phyloP scores from a whole-genome alignment of 2,113 vertebrate species.

The Tautogolabrus adspersus region DNA sequence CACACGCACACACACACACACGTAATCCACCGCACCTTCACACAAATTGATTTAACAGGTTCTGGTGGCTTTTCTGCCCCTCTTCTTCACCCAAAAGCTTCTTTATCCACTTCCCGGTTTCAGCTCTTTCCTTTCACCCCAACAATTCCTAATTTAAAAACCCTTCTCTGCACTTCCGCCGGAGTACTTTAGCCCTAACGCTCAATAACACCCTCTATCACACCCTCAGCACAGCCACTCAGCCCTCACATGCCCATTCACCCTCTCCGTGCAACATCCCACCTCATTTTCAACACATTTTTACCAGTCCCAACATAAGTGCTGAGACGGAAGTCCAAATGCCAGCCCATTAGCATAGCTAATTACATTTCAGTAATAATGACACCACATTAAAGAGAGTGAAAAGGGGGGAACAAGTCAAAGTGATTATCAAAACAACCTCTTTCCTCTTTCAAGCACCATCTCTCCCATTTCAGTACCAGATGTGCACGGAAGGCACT shows the following conservation, averaged over 20 bases:
- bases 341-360: constrained; percentile 81
- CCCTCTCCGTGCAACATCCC: constrained; percentile 55
- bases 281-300: constrained; percentile 74
- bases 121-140: constrained; percentile 64
- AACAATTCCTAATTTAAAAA: constrained; percentile 73
- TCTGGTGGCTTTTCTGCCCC: constrained; percentile 47
- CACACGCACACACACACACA: constrained; percentile 20
- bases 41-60: constrained; percentile 56
- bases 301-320: constrained; percentile 66
- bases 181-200: constrained; percentile 64
- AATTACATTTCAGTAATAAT: constrained; percentile 84
- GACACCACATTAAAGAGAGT: constrained; percentile 78
- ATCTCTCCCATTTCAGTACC: constrained; percentile 70
- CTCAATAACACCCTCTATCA: constrained; percentile 71
- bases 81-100: constrained; percentile 43
- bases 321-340: constrained; percentile 79
- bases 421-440: constrained; percentile 82
- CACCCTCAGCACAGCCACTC: constrained; percentile 61
- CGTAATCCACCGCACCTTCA: constrained; percentile 32
- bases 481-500: constrained; percentile 75
- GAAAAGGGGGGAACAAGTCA: constrained; percentile 81
- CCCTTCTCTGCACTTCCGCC: constrained; percentile 60
- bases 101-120: constrained; percentile 67
- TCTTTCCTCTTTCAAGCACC: constrained; percentile 71
- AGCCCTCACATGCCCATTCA: constrained; percentile 69